Evolutionary conservation across 2,113 vertebrate species (phyloP).

Genomic region (Pituophis catenifer): DNA sequence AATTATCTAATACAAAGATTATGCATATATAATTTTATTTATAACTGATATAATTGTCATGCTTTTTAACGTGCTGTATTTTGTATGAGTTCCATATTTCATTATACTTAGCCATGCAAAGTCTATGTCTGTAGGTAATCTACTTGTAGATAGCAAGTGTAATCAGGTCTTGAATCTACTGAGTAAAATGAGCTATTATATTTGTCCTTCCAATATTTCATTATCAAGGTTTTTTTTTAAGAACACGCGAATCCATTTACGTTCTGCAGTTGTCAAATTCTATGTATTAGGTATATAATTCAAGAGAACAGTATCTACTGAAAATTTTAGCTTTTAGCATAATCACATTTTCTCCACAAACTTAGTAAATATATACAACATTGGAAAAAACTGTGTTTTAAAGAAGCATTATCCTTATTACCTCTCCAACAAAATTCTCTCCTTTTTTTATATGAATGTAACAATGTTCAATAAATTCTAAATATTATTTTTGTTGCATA

Average conservation of each 20-base stretch:
- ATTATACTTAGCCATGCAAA: background rate
- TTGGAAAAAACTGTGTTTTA: background rate
- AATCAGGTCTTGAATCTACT: background rate
- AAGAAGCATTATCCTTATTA: background rate
- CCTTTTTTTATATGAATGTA: background rate
- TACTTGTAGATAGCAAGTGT: background rate
- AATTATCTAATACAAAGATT: background rate
- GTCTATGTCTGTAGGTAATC: background rate
- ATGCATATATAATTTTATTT: background rate
- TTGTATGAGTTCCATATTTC: background rate
- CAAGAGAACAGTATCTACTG: background rate
- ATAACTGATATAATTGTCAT: background rate
- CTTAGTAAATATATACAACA: background rate
- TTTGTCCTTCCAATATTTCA: background rate
- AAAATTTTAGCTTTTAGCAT: background rate
- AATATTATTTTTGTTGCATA: background rate
- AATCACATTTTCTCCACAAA: background rate
- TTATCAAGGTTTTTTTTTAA: background rate
- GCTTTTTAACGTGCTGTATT: background rate
- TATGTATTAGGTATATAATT: background rate
- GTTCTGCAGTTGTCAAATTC: background rate
- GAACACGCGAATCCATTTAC: background rate
- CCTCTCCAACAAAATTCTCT: background rate
- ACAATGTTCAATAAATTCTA: background rate
- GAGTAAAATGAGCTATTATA: background rate